phyloP scores from a whole-genome alignment of 2,113 vertebrate genomes.

The Sakesphorus luctuosus region DNA sequence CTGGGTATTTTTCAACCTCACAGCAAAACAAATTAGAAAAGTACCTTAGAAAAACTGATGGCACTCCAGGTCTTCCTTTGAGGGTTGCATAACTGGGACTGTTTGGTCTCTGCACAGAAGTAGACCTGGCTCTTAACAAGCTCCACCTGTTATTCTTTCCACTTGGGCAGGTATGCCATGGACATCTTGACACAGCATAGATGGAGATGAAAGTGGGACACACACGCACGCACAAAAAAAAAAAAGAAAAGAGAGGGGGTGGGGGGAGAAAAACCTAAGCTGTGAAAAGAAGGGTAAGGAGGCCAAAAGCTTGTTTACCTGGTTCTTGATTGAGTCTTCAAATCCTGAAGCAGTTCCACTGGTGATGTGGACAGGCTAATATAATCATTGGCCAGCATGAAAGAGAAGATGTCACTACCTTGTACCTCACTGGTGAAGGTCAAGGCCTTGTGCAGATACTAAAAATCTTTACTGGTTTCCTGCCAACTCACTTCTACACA shows the following conservation, averaged over 20 bases:
- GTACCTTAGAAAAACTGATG: background rate
- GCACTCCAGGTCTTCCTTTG: background rate
- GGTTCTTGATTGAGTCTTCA: background rate
- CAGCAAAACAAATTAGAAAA: background rate
- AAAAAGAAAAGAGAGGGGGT: background rate
- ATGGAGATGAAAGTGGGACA: background rate
- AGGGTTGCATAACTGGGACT: background rate
- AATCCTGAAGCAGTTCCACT: background rate
- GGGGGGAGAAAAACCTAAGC: background rate
- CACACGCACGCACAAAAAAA: too few relatives aligned
- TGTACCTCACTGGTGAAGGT: background rate
- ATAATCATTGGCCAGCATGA: accelerated
- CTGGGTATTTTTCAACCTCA: background rate
- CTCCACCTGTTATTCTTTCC: background rate
- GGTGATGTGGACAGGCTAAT: background rate
- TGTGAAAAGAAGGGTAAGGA: background rate
- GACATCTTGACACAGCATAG: background rate
- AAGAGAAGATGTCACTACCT: background rate
- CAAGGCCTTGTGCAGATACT: background rate
- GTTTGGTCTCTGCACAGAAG: background rate
- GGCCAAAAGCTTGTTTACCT: background rate
- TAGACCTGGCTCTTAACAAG: background rate
- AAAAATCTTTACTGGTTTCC: background rate
- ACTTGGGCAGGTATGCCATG: background rate
- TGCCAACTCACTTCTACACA: background rate